A percentile compares a stretch with the other conserved stretches of the same genome.
Evolutionary conservation across 2,797 vertebrate species (phyloP).

Genomic region (Sciurus vulgaris): DNA sequence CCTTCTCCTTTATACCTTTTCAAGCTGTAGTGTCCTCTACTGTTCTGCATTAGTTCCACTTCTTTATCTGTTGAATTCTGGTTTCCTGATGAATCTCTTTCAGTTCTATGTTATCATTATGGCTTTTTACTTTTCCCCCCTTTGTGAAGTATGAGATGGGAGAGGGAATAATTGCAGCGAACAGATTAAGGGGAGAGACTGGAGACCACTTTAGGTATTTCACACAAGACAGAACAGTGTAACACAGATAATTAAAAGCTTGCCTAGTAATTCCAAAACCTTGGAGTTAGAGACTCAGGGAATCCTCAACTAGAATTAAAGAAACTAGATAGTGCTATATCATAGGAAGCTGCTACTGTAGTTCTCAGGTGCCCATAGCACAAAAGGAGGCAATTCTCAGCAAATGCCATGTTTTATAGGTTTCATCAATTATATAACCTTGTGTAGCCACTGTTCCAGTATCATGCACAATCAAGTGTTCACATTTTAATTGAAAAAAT

Average conservation of each 20-base stretch:
- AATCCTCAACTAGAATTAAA: background rate
- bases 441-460: background rate
- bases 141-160: background rate
- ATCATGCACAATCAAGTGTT: background rate
- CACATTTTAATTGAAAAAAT: background rate
- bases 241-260: background rate
- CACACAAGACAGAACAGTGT: background rate
- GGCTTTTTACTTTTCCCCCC: background rate
- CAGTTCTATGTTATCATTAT: background rate
- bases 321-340: background rate
- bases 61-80: conserved; percentile 3
- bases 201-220: background rate
- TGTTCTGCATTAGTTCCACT: background rate
- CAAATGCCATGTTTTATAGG: background rate
- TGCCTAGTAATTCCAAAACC: background rate
- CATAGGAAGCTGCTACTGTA: background rate
- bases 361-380: background rate
- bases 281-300: background rate
- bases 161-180: background rate
- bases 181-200: background rate
- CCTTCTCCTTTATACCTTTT: background rate
- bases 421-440: background rate
- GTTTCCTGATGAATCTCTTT: background rate
- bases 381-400: background rate
- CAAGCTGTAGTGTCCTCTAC: background rate